These are phyloP conservation scores for Agrochola macilenta DNA, from an alignment of 2,888 invertebrate genomes.

Conservation along the genomic window DNA sequence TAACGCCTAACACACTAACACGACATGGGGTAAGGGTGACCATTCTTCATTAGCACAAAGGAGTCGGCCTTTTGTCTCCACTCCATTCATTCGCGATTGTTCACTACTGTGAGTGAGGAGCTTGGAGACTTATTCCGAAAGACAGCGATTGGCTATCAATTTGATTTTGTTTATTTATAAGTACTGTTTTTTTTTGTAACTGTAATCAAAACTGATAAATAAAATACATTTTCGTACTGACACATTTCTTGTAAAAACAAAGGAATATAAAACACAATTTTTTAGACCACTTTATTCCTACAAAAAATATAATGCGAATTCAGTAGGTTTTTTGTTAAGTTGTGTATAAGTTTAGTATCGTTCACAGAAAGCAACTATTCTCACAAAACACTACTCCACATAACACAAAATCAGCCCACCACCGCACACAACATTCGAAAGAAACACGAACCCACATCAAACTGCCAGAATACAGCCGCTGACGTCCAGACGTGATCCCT, in stretches of 20 bases:
- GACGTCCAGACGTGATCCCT: slow-evolving; percentile 86
- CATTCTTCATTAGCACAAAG: slow-evolving; percentile 90
- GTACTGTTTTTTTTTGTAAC: background rate
- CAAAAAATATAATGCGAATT: background rate
- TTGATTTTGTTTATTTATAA: slow-evolving; percentile 8
- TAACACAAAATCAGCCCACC: slow-evolving; percentile 28
- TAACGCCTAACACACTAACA: slow-evolving; percentile 85
- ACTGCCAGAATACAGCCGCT: slow-evolving; percentile 75
- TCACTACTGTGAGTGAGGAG: slow-evolving; percentile 81
- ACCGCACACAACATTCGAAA: slow-evolving; percentile 32
- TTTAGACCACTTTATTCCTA: background rate
- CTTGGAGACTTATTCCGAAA: slow-evolving; percentile 74
- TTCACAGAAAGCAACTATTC: background rate
- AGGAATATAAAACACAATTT: background rate
- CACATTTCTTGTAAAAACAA: background rate
- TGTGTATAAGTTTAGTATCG: background rate
- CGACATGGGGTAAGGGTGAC: slow-evolving; percentile 83
- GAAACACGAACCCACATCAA: slow-evolving; percentile 57
- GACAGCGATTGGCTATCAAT: background rate
- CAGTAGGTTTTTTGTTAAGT: background rate
- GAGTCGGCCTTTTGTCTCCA: slow-evolving; percentile 87
- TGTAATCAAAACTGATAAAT: background rate
- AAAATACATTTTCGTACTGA: background rate
- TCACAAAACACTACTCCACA: background rate
- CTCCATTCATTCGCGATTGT: slow-evolving; percentile 88